These are phyloP conservation scores for Manacus vitellinus DNA, from an alignment of 2,113 vertebrate species.

Conservation along the genomic window DNA sequence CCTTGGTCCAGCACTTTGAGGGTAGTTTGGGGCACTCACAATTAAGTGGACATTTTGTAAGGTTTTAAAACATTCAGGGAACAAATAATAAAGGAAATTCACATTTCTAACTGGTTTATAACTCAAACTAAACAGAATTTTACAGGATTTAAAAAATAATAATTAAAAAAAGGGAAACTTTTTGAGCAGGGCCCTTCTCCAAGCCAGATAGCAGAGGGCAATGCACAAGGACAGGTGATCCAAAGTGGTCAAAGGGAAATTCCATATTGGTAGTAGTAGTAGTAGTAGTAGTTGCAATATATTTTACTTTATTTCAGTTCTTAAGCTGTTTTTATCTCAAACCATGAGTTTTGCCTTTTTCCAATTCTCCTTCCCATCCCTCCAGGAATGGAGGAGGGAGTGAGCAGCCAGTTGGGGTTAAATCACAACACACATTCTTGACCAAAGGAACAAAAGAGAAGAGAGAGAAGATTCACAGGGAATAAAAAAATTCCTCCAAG, in stretches of 20 bases:
- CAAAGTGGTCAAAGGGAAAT: not conserved
- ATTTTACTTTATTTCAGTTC: not conserved
- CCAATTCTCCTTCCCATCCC: not conserved
- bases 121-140: not conserved
- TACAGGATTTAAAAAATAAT: not conserved
- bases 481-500: slow-evolving; percentile 18
- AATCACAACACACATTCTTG: not conserved
- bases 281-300: not conserved
- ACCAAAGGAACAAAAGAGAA: not conserved
- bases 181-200: not conserved
- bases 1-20: not conserved
- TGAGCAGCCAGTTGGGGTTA: not conserved
- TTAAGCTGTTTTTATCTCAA: not conserved
- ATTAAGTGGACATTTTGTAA: not conserved
- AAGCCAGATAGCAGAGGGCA: not conserved
- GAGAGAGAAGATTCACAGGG: not conserved
- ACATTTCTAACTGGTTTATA: not conserved
- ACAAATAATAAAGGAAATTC: not conserved
- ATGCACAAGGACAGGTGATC: not conserved
- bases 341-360: not conserved
- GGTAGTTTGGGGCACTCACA: not conserved
- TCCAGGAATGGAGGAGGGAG: not conserved
- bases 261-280: not conserved
- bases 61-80: not conserved
- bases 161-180: not conserved